These are phyloP conservation scores for Ctenosaura bakeri DNA, from an alignment of 2,797 vertebrate species.

Conservation along the genomic window DNA sequence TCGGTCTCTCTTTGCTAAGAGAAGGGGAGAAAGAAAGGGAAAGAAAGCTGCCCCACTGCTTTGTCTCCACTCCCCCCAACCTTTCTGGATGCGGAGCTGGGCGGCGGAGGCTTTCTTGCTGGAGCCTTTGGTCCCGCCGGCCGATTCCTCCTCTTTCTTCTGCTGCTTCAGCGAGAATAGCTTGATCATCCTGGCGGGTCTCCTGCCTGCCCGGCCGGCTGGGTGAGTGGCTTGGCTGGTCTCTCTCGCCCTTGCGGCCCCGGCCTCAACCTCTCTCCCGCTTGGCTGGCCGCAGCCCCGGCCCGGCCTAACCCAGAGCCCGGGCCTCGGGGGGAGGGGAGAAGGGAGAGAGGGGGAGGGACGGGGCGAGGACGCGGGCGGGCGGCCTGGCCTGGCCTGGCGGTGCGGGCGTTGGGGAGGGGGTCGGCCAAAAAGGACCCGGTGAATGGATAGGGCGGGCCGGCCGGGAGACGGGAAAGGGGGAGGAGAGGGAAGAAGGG, in stretches of 20 bases:
- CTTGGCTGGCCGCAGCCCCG: conserved; percentile 49
- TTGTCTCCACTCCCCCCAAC: conserved; percentile 67
- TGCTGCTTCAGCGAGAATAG: conserved; percentile 97
- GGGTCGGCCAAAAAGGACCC: conserved; percentile 7
- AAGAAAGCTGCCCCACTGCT: no score
- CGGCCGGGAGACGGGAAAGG: conserved; percentile 14
- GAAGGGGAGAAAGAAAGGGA: no score
- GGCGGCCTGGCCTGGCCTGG: neutral
- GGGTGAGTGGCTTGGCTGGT: neutral
- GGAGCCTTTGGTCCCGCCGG: conserved; percentile 91
- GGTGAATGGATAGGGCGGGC: neutral
- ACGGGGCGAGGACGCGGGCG: neutral
- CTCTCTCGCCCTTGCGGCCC: conserved; percentile 42
- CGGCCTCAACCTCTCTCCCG: conserved; percentile 50
- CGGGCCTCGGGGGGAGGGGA: conserved; percentile 46
- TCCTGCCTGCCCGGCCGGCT: conserved; percentile 59
- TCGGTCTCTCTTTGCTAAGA: neutral
- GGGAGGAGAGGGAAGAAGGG: neutral
- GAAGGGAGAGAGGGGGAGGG: neutral
- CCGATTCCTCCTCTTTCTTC: conserved; percentile 99
- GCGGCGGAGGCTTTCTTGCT: conserved; percentile 95
- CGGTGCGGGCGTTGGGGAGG: neutral
- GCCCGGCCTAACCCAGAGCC: conserved; percentile 52
- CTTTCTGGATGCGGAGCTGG: conserved; percentile 96
- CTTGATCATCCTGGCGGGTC: conserved; percentile 90